Evolutionary conservation across 37 sponge, comb jelly and placozoan genomes (phyloP), one percentile per base, ranked within the genome.

Genomic region (Spongilla lacustris): DNA sequence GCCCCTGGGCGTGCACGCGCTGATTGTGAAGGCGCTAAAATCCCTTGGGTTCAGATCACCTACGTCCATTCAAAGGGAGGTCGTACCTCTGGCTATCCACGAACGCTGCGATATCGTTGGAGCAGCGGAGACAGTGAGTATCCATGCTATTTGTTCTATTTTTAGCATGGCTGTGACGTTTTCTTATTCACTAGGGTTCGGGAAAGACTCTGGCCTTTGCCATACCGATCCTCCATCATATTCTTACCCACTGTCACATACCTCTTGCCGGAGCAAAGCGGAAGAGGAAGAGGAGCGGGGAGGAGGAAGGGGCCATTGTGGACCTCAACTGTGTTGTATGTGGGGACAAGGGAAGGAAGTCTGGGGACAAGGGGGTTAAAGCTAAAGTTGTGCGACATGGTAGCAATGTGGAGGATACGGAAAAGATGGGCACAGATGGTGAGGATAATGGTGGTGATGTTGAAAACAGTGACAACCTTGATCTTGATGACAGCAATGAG

Each of bases 41-140:
- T 93, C 93, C 14, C 78, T 88, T 24, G 85, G 85, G 10, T 97
- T 99, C 84, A 71, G 70, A 13, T 27, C 35, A 23, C 99, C 99
- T 4, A 99, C 99, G 23, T 91, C 89, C 31, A 95, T 99, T 11
- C 99, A 99, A 74, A 50, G 23, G 29, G 37, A 80, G 49, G 93
- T 92, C 69, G 92, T 99, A 30, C 94, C 97, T 24, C 66, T 89
- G 26, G 96, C 93, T 17, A 78, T 94, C 11, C 36, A 50, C 2
- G 78, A 81, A 66, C 69, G 80, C 22, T 58, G 82, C 67, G 96
- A 98, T 72, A 85, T 99, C 31, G 89, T 99, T 5, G 99, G 99
- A 79, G 99, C 99, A 50, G 98, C 99, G 35, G 99, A 99, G 69
- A 99, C 99, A 17, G 96, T 96, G 46, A 77, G 91, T 14, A 17